These are phyloP conservation scores for Ecliptopera silaceata DNA, from an alignment of 2,888 invertebrate genomes.

Conservation along the genomic window DNA sequence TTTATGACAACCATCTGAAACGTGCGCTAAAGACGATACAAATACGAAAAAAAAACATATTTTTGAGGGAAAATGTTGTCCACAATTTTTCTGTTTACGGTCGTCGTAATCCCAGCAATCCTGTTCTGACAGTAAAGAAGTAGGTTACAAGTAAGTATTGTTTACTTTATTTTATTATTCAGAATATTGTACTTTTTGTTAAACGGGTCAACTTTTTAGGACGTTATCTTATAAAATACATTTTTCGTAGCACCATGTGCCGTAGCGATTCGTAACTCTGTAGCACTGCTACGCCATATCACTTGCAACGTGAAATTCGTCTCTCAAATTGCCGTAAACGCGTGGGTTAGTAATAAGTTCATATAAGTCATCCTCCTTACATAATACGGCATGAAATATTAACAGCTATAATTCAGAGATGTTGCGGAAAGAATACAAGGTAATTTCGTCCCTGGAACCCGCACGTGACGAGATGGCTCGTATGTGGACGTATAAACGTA, in stretches of 20 bases:
- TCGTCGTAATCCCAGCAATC: slow-evolving; percentile 43
- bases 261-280: slow-evolving; percentile 11
- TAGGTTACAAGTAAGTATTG: slow-evolving; percentile 35
- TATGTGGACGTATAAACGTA: slow-evolving; percentile 50
- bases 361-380: slow-evolving; percentile 20
- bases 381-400: slow-evolving; percentile 30
- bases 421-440: slow-evolving; percentile 39
- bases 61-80: slow-evolving; percentile 32
- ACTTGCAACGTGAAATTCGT: background rate
- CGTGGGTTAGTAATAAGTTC: slow-evolving; percentile 21
- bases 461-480: slow-evolving; percentile 48
- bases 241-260: background rate
- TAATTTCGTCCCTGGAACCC: slow-evolving; percentile 31
- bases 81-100: slow-evolving; percentile 40
- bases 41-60: slow-evolving; percentile 39
- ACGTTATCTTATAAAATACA: background rate
- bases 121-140: slow-evolving; percentile 42
- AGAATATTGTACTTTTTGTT: slow-evolving; percentile 12
- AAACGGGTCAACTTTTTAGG: background rate
- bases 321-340: slow-evolving; percentile 10
- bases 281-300: background rate
- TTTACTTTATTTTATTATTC: slow-evolving; percentile 35
- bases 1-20: slow-evolving; percentile 68
- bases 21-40: slow-evolving; percentile 47
- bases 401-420: slow-evolving; percentile 32